Conservation (phyloP, 1,140 invertebrate species). For the Bicyclus anynana region DNA sequence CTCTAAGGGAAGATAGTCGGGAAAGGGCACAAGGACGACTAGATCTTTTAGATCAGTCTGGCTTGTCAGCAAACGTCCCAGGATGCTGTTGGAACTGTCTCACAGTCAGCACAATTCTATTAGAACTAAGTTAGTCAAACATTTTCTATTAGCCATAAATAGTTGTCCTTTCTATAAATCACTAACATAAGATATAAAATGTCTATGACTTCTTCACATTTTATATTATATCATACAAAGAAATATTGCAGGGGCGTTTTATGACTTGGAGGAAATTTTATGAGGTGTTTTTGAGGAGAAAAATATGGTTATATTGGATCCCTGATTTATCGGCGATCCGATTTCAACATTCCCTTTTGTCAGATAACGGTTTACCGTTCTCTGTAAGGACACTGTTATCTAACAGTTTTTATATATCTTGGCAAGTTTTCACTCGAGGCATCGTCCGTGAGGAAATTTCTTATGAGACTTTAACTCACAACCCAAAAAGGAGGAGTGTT, state of each 20-base stretch:
- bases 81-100: too few species aligned
- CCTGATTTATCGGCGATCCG: slow-evolving; percentile 17
- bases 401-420: background rate
- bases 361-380: background rate
- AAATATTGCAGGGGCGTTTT: slow-evolving; percentile 18
- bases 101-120: too few species aligned
- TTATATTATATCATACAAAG: slow-evolving; percentile 5
- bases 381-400: background rate
- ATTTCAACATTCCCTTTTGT: slow-evolving; percentile 9
- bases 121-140: too few species aligned
- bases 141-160: too few species aligned
- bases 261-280: slow-evolving; percentile 14
- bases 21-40: too few species aligned
- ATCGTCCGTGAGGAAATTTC: too few species aligned
- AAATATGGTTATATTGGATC: slow-evolving; percentile 17
- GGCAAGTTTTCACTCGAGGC: too few species aligned
- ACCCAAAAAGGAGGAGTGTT: too few species aligned
- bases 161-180: background rate
- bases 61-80: too few species aligned
- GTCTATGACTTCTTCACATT: background rate
- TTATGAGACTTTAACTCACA: too few species aligned
- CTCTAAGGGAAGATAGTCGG: too few species aligned
- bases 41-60: too few species aligned
- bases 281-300: slow-evolving; percentile 18
- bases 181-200: background rate